These are phyloP conservation scores for Drosophila leontia DNA, from an alignment of 1,140 invertebrate genomes.

Conservation along the genomic window DNA sequence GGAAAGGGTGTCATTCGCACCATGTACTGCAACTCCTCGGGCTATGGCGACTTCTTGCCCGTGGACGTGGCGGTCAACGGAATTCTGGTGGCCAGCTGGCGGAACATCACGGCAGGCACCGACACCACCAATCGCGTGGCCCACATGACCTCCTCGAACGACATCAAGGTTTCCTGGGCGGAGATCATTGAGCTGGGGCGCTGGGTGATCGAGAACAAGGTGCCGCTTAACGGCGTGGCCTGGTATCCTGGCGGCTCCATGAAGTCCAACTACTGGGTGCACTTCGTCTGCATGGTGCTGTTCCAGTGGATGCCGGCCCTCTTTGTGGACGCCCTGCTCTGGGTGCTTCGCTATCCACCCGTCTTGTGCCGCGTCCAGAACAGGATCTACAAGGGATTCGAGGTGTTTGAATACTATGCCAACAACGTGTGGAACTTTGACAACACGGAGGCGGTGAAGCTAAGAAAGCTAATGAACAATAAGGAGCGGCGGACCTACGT, in stretches of 20 bases:
- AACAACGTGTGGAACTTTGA: conserved; percentile 94
- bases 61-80: conserved; percentile 92
- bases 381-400: conserved; percentile 92
- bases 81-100: conserved; percentile 90
- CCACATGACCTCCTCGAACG: conserved; percentile 90
- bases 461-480: conserved; percentile 88
- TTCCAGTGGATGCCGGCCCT: conserved; percentile 95
- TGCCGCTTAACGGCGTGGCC: conserved; percentile 92
- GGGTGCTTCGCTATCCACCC: conserved; percentile 92
- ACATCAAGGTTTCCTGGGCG: conserved; percentile 93
- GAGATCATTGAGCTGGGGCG: conserved; percentile 94
- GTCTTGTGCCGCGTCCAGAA: conserved; percentile 91
- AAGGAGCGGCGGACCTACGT: conserved; percentile 89
- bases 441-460: conserved; percentile 86
- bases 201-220: conserved; percentile 89
- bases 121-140: conserved; percentile 86
- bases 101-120: conserved; percentile 85
- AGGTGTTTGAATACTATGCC: conserved; percentile 94
- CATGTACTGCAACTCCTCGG: conserved; percentile 87
- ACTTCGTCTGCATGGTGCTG: conserved; percentile 92
- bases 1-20: conserved; percentile 91
- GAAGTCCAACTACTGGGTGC: conserved; percentile 91
- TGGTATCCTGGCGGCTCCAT: conserved; percentile 96
- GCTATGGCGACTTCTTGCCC: conserved; percentile 89
- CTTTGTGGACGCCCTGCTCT: conserved; percentile 91